Evolutionary conservation across 2,113 vertebrate species (phyloP).

Genomic region (Phrynosoma platyrhinos): DNA sequence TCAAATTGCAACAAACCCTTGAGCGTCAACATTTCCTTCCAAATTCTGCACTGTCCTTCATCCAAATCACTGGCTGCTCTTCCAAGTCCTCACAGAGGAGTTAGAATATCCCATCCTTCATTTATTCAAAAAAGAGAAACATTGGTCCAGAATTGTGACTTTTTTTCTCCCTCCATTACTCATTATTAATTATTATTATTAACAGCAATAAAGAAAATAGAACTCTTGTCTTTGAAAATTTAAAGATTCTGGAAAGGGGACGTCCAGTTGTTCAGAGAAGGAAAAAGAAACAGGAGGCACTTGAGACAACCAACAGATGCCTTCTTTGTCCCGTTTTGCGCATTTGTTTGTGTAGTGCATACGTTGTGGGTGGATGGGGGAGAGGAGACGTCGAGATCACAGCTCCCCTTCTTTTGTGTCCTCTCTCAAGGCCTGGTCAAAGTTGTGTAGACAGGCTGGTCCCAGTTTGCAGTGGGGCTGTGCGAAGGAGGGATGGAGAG

Average conservation of each 20-base stretch:
- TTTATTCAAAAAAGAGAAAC: slow-evolving; percentile 57
- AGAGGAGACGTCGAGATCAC: too few relatives aligned
- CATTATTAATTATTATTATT: slow-evolving; percentile 11
- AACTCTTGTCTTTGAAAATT: slow-evolving; percentile 56
- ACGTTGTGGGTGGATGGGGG: neutral
- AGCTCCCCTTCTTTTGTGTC: neutral
- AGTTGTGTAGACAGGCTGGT: slow-evolving; percentile 96
- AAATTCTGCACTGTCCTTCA: slow-evolving; percentile 42
- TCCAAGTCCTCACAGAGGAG: slow-evolving; percentile 82
- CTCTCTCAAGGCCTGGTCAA: slow-evolving; percentile 87
- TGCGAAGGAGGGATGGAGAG: slow-evolving; percentile 90
- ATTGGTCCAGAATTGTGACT: neutral
- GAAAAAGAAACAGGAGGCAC: slow-evolving; percentile 86
- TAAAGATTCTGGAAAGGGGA: slow-evolving; percentile 45
- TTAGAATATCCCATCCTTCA: slow-evolving; percentile 71
- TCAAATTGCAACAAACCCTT: slow-evolving; percentile 59
- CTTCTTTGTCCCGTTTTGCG: slow-evolving; percentile 67
- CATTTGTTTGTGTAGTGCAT: slow-evolving; percentile 69
- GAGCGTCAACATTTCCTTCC: slow-evolving; percentile 42
- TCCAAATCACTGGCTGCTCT: slow-evolving; percentile 2
- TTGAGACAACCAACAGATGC: slow-evolving; percentile 69
- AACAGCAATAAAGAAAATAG: slow-evolving; percentile 53
- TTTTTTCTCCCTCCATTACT: slow-evolving; percentile 9
- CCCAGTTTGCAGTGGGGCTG: slow-evolving; percentile 92
- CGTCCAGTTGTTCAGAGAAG: neutral